Evolutionary conservation across 2,888 invertebrate genomes (phyloP), one percentile per base, ranked within the genome.

Genomic region (Cephus pulcher): DNA sequence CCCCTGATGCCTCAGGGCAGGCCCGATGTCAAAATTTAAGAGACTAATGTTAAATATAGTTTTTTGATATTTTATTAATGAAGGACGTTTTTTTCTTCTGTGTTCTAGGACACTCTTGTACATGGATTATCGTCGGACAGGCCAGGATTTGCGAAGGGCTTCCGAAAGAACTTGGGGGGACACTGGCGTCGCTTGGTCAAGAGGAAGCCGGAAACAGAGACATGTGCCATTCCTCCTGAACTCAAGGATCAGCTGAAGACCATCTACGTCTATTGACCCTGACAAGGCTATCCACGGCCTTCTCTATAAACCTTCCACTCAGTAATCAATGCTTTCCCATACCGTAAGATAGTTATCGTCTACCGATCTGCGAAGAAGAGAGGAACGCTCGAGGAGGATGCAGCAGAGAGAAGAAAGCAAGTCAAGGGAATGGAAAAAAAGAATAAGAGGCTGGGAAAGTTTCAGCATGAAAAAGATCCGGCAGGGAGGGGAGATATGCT

Each of bases 161-260:
- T 97, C 92, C 95, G 96, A 87, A 97, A 96, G 92, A 97, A 97
- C 92, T 95, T 97, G 88, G 96, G 96, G 88, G 96, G 97, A 88
- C 95, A 96, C 90, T 97, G 96, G 95, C 95, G 96, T 92, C 95
- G 96, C 89, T 93, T 97, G 88, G 96, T 97, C 85, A 96, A 96
- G 92, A 95, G 95, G 94, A 97, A 97, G 93, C 95, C 96, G 84
- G 95, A 95, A 90, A 95, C 95, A 92, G 96, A 96, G 91, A 94
- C 95, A 84, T 96, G 96, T 93, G 95, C 95, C 92, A 96, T 97
- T 93, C 97, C 97, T 87, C 96, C 96, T 80, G 97, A 97, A 93
- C 94, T 97, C 89, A 96, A 96, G 92, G 96, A 96, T 86, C 97
- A 97, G 93, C 94, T 97, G 86, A 97, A 97, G 93, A 95, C 96